phyloP scores from a whole-genome alignment of 2,113 vertebrate species.

The Austrofundulus limnaeus region DNA sequence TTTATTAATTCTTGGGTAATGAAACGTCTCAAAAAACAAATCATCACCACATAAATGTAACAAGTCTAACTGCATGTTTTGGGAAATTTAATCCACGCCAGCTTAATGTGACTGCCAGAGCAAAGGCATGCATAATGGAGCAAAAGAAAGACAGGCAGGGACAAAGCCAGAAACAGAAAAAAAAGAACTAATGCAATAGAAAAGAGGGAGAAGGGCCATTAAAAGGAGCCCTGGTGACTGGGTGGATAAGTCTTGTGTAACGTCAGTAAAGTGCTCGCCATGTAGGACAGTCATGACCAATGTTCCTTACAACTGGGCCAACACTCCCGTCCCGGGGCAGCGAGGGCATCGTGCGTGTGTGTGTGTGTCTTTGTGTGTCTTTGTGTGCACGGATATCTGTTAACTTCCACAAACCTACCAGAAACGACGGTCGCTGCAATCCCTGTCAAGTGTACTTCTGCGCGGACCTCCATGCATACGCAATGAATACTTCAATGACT shows the following conservation, averaged over 20 bases:
- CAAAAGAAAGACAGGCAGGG: slow-evolving; percentile 41
- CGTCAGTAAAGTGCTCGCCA: slow-evolving; percentile 60
- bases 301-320: slow-evolving; percentile 76
- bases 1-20: slow-evolving; percentile 41
- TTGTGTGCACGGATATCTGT: slow-evolving; percentile 5
- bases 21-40: slow-evolving; percentile 47
- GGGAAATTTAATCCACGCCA: slow-evolving; percentile 39
- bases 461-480: slow-evolving; percentile 36
- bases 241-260: slow-evolving; percentile 66
- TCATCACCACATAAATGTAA: slow-evolving; percentile 24
- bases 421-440: slow-evolving; percentile 37
- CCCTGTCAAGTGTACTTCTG: slow-evolving; percentile 51
- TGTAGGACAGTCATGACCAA: slow-evolving; percentile 74
- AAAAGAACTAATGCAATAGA: slow-evolving; percentile 24
- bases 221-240: slow-evolving; percentile 46
- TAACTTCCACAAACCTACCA: slow-evolving; percentile 35
- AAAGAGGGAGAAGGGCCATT: slow-evolving; percentile 54
- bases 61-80: slow-evolving; percentile 25
- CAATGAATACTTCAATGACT: slow-evolving; percentile 54
- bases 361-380: slow-evolving; percentile 7
- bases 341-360: slow-evolving; percentile 46
- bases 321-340: slow-evolving; percentile 59
- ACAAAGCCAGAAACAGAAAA: slow-evolving; percentile 38
- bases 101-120: slow-evolving; percentile 48
- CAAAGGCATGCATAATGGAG: slow-evolving; percentile 63